These are phyloP conservation scores for Montipora capitata DNA, from an alignment of 92 coral and sea anemone genomes.

Conservation along the genomic window DNA sequence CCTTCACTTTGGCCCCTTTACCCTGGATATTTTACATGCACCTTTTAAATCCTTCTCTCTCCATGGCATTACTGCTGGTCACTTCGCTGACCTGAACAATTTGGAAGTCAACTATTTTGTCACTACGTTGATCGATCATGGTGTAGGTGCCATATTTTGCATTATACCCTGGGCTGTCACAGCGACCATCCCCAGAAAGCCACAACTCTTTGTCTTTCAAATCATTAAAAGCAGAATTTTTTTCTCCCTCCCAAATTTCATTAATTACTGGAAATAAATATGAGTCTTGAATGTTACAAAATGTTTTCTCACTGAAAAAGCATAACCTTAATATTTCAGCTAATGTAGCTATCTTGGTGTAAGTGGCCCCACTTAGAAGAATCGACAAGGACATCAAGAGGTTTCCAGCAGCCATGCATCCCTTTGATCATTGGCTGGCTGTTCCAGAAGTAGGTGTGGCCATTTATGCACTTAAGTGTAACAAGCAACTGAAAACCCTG, in stretches of 20 bases:
- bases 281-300: too few relatives aligned
- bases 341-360: not conserved
- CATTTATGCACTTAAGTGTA: not conserved
- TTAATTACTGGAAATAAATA: conserved; percentile 73
- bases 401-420: conserved; percentile 70
- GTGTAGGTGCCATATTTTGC: conserved; percentile 77
- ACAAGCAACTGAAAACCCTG: conserved; percentile 51
- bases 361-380: too few relatives aligned
- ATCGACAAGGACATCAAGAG: conserved; percentile 30
- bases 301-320: conserved; percentile 41
- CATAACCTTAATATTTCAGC: not conserved
- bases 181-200: conserved; percentile 74
- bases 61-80: conserved; percentile 74
- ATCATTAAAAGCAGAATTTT: not conserved
- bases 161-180: conserved; percentile 74
- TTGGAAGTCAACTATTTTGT: not conserved
- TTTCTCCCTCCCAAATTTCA: conserved; percentile 42
- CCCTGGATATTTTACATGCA: conserved; percentile 40
- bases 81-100: conserved; percentile 48
- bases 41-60: conserved; percentile 55
- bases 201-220: conserved; percentile 3
- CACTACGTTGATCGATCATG: not conserved
- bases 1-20: too few relatives aligned
- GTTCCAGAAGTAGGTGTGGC: conserved; percentile 15
- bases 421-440: conserved; percentile 58